These are phyloP conservation scores for Leucania comma DNA, from an alignment of 2,888 invertebrate species.

Conservation along the genomic window DNA sequence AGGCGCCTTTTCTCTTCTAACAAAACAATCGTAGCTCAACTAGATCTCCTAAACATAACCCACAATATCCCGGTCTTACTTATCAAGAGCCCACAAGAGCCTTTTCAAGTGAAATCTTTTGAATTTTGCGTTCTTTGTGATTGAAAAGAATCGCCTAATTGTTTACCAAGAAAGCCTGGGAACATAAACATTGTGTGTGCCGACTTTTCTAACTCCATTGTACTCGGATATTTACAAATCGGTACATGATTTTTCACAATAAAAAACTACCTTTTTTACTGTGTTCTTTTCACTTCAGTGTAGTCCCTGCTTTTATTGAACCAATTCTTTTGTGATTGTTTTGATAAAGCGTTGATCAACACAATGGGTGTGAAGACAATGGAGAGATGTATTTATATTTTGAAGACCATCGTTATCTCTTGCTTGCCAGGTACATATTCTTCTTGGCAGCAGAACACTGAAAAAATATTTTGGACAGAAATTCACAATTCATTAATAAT, in stretches of 20 bases:
- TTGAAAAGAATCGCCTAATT: slow-evolving; percentile 57
- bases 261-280: slow-evolving; percentile 19
- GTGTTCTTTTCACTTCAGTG: slow-evolving; percentile 28
- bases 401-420: not conserved
- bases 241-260: slow-evolving; percentile 47
- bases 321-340: slow-evolving; percentile 39
- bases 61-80: slow-evolving; percentile 23
- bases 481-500: too few relatives aligned
- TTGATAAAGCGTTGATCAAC: slow-evolving; percentile 6
- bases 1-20: not conserved
- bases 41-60: slow-evolving; percentile 18
- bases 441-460: not conserved
- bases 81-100: slow-evolving; percentile 31
- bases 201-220: slow-evolving; percentile 50
- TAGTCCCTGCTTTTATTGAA: slow-evolving; percentile 24
- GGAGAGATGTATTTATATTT: not conserved
- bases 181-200: slow-evolving; percentile 45
- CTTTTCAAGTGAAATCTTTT: slow-evolving; percentile 50
- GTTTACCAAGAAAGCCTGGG: slow-evolving; percentile 54
- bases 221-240: slow-evolving; percentile 55
- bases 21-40: slow-evolving; percentile 20
- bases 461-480: not conserved
- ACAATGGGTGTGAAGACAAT: slow-evolving; percentile 15
- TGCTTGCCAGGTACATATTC: not conserved
- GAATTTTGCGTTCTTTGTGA: slow-evolving; percentile 50